Evolutionary conservation across 1,140 invertebrate species (phyloP).

Genomic region (Halyomorpha halys): DNA sequence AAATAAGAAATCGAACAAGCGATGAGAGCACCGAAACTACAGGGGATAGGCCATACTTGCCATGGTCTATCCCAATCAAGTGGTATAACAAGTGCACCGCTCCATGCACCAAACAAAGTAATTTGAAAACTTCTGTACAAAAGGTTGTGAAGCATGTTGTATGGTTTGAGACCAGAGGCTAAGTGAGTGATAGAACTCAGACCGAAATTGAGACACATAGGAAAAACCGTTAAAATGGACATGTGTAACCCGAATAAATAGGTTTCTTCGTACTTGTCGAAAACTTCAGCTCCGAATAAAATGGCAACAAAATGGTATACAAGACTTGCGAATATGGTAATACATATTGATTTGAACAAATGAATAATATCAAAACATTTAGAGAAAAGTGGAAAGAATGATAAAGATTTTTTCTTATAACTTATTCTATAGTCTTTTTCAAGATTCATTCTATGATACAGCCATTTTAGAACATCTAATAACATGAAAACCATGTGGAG

Average conservation of each 20-base stretch:
- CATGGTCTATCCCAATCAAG: conserved; percentile 87
- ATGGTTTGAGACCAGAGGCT: conserved; percentile 21
- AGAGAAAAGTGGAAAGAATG: not conserved
- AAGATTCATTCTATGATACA: not conserved
- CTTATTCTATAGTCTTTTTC: conserved; percentile 2
- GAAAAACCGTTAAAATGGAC: conserved; percentile 53
- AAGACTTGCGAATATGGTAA: conserved; percentile 12
- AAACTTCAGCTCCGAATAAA: conserved; percentile 63
- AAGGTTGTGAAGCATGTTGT: conserved; percentile 44
- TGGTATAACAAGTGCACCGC: conserved; percentile 76
- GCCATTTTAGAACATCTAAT: conserved; percentile 16
- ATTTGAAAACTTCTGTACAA: conserved; percentile 46
- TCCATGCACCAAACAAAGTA: conserved; percentile 72
- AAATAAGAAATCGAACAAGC: conserved; percentile 50
- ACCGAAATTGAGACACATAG: conserved; percentile 49
- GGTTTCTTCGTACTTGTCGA: conserved; percentile 55
- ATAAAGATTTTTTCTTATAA: not conserved
- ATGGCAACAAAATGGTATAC: conserved; percentile 51
- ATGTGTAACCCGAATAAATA: conserved; percentile 56
- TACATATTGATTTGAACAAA: conserved; percentile 17
- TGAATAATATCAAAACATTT: not conserved
- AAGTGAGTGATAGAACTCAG: conserved; percentile 35
- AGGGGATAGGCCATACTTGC: conserved; percentile 75
- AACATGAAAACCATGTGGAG: not conserved
- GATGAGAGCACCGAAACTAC: conserved; percentile 54